These are phyloP conservation scores for Microplitis deprimator DNA, from an alignment of 2,888 invertebrate genomes.

Conservation along the genomic window DNA sequence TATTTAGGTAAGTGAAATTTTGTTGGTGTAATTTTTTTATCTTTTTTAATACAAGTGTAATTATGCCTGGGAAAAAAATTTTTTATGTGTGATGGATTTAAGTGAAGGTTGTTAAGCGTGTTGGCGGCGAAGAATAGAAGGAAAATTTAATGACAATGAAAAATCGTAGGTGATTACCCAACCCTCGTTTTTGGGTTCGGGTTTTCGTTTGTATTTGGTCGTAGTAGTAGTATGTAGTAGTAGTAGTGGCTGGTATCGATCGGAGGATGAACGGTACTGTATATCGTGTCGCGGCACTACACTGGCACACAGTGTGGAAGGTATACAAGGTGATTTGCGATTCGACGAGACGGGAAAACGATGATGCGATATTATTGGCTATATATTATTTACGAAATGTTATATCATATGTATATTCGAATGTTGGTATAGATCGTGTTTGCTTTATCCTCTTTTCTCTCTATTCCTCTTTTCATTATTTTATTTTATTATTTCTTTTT, in stretches of 20 bases:
- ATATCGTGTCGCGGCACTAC: conserved; percentile 36
- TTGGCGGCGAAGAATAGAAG: not conserved
- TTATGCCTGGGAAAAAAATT: not conserved
- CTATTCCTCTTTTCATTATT: not conserved
- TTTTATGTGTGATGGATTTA: not conserved
- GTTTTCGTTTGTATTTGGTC: conserved; percentile 32
- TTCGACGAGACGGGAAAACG: conserved; percentile 44
- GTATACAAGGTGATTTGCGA: conserved; percentile 52
- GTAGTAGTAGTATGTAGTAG: not conserved
- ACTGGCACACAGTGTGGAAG: conserved; percentile 35
- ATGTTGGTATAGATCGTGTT: conserved; percentile 8
- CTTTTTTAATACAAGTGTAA: not conserved
- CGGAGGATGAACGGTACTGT: conserved; percentile 43
- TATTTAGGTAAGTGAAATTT: no score
- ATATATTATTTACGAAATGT: conserved; percentile 27
- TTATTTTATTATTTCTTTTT: not conserved
- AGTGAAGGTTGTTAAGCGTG: not conserved
- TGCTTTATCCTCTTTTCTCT: not conserved
- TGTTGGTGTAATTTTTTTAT: not conserved
- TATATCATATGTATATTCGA: not conserved
- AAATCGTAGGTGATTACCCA: conserved; percentile 52
- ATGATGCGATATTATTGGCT: conserved; percentile 51
- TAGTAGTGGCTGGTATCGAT: conserved; percentile 39
- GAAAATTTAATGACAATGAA: conserved; percentile 44
- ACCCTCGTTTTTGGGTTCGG: conserved; percentile 39